Percentiles rank a stretch among this genome's conserved stretches.
phyloP scores from a whole-genome alignment of 2,888 invertebrate species.

The Zootermopsis nevadensis region DNA sequence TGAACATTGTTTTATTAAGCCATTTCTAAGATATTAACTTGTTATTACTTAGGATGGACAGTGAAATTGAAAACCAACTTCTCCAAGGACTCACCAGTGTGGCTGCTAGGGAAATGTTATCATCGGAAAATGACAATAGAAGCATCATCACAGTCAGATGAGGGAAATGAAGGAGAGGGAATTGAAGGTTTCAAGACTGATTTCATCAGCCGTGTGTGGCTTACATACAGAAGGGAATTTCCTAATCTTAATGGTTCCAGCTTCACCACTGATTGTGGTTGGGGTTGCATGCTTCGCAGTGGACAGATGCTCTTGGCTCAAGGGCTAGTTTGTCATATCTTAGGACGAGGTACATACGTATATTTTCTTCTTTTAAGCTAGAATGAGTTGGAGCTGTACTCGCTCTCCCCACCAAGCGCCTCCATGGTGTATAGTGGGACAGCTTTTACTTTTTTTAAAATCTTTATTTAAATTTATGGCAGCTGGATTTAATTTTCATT shows the following conservation, averaged over 20 bases:
- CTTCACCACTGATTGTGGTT: conserved; percentile 91
- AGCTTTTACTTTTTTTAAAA: no score
- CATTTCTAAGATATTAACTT: no score
- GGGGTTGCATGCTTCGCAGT: conserved; percentile 91
- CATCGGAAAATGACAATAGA: conserved; percentile 69
- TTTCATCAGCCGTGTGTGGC: conserved; percentile 86
- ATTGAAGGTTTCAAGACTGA: conserved; percentile 87
- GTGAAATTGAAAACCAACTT: conserved; percentile 80
- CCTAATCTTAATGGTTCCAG: conserved; percentile 82
- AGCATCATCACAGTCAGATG: background rate
- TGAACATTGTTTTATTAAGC: no score
- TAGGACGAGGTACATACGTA: conserved; percentile 74
- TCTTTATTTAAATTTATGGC: no score
- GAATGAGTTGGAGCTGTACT: no score
- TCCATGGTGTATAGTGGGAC: no score
- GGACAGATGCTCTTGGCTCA: conserved; percentile 95
- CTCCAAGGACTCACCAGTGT: conserved; percentile 89
- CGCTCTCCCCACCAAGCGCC: no score
- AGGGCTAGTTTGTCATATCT: conserved; percentile 83
- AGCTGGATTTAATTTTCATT: no score
- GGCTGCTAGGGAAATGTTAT: conserved; percentile 86
- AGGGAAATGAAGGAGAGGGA: conserved; percentile 62
- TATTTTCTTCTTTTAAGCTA: no score
- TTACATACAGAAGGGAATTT: conserved; percentile 89
- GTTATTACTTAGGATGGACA: conserved; percentile 71